Evolutionary conservation across 1,140 invertebrate species (phyloP).

Genomic region (Heterodera carotae): DNA sequence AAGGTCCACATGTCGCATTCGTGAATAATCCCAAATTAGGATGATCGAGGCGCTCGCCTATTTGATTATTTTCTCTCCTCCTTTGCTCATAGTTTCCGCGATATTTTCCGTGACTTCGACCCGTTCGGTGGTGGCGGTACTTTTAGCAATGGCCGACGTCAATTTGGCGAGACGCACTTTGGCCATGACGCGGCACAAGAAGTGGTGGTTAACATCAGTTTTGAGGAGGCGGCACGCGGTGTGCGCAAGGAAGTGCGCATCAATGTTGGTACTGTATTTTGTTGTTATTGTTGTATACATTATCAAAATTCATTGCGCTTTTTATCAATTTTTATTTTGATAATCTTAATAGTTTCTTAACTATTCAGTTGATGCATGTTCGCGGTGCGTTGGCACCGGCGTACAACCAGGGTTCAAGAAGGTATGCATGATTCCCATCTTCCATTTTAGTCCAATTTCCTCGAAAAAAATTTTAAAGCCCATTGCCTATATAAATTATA

Average conservation of each 20-base stretch:
- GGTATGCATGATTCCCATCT: conserved; percentile 69
- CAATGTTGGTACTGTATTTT: conserved; percentile 72
- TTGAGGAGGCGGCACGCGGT: conserved; percentile 91
- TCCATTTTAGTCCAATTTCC: no score
- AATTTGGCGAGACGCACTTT: conserved; percentile 69
- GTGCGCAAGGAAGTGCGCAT: conserved; percentile 88
- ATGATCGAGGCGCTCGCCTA: no score
- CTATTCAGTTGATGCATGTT: conserved; percentile 78
- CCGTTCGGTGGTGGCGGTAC: conserved; percentile 46
- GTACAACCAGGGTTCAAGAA: conserved; percentile 86
- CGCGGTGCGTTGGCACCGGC: conserved; percentile 80
- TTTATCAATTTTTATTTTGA: no score
- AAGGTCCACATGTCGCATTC: no score
- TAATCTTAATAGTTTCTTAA: background rate
- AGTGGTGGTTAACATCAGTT: conserved; percentile 84
- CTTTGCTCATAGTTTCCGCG: conserved; percentile 19
- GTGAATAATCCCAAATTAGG: no score
- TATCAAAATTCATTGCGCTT: no score
- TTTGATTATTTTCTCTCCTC: background rate
- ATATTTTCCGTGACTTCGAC: conserved; percentile 50
- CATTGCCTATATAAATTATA: no score
- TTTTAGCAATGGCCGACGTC: conserved; percentile 73
- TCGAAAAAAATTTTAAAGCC: no score
- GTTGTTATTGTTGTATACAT: background rate
- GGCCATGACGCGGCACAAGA: conserved; percentile 83